These are phyloP conservation scores for Drosophila kanekoi DNA, from an alignment of 2,888 invertebrate genomes.

Conservation along the genomic window DNA sequence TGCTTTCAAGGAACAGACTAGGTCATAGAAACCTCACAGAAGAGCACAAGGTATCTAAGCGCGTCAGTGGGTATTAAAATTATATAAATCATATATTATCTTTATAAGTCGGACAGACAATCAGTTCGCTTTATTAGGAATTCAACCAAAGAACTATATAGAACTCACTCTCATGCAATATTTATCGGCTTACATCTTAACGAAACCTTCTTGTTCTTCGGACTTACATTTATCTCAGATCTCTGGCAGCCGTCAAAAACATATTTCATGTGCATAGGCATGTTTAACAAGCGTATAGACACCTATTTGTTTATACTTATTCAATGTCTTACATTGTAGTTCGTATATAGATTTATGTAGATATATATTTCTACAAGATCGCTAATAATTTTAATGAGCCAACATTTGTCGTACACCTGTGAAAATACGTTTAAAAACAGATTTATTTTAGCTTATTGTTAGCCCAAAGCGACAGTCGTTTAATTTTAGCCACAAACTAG, in stretches of 20 bases:
- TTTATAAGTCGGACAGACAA: neutral
- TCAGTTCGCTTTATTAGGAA: neutral
- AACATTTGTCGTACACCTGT: slow-evolving; percentile 73
- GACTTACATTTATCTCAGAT: slow-evolving; percentile 21
- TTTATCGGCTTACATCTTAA: neutral
- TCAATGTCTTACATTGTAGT: slow-evolving; percentile 1
- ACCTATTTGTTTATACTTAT: slow-evolving; percentile 15
- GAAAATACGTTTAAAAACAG: slow-evolving; percentile 76
- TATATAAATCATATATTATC: neutral
- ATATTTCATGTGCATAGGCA: slow-evolving; percentile 22
- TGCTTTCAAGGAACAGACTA: slow-evolving; percentile 38
- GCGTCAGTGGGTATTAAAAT: slow-evolving; percentile 5
- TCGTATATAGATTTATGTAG: slow-evolving; percentile 8
- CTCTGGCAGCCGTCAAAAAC: slow-evolving; percentile 31
- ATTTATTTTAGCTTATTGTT: slow-evolving; percentile 65
- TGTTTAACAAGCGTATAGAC: slow-evolving; percentile 63
- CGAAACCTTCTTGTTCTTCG: neutral
- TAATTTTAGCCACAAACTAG: slow-evolving; percentile 65
- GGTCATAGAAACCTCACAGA: neutral
- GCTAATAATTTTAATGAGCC: slow-evolving; percentile 78
- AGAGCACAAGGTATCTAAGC: neutral
- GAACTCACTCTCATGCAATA: neutral
- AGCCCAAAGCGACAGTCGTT: slow-evolving; percentile 53
- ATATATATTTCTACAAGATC: slow-evolving; percentile 44
- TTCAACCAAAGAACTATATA: neutral